Percentiles rank a stretch among this genome's conserved stretches.
Conservation (phyloP, 2,113 vertebrate species). For the Nibea albiflora region DNA sequence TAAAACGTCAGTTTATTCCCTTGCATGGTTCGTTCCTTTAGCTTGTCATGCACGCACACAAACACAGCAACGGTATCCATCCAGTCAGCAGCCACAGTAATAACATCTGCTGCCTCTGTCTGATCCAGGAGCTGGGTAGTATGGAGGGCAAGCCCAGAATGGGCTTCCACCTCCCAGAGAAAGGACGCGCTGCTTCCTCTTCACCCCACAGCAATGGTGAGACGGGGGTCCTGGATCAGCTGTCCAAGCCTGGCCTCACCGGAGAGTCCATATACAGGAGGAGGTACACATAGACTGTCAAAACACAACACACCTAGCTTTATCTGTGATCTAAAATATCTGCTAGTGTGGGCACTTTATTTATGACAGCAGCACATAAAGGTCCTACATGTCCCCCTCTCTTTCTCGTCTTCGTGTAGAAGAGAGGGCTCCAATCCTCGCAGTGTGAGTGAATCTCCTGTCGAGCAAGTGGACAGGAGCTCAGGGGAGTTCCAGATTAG, state of each 20-base stretch:
- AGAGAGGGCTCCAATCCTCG: constrained; percentile 83
- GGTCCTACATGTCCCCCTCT: neutral
- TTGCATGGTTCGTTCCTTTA: neutral
- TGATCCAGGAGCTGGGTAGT: constrained; percentile 85
- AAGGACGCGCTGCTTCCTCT: constrained; percentile 74
- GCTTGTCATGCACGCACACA: neutral
- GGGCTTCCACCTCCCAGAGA: constrained; percentile 77
- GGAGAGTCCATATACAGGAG: constrained; percentile 83
- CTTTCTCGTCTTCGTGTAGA: constrained; percentile 67
- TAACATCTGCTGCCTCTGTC: constrained; percentile 38
- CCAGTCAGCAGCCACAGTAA: neutral
- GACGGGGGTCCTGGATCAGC: constrained; percentile 35
- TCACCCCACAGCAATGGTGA: constrained; percentile 78
- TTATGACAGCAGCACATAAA: no score
- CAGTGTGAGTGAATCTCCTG: constrained; percentile 83
- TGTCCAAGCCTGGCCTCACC: constrained; percentile 62
- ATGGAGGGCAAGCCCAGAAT: constrained; percentile 85
- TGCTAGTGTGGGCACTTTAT: neutral
- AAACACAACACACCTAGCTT: no score
- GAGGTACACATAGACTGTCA: constrained; percentile 69
- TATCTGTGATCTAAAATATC: neutral
- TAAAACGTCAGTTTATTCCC: rapidly evolving
- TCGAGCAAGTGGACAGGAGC: constrained; percentile 84
- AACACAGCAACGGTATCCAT: rapidly evolving
- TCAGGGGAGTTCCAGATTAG: constrained; percentile 91